phyloP scores from a whole-genome alignment of 2,888 invertebrate species.

The Limnephilus lunatus region DNA sequence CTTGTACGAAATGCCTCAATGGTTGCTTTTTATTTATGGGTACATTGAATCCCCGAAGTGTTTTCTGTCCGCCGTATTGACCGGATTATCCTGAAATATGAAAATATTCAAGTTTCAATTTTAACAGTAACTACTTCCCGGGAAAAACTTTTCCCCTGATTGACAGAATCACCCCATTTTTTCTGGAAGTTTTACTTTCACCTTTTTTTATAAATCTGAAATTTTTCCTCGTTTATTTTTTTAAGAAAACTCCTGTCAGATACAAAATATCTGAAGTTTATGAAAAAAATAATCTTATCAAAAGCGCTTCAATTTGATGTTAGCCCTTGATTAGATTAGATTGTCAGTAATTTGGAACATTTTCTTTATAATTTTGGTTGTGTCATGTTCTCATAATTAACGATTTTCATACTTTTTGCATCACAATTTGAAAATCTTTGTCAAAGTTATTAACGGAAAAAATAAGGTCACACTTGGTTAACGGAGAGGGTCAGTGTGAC shows the following conservation, averaged over 20 bases:
- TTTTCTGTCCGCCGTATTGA: slow-evolving; percentile 45
- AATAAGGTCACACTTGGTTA: background rate
- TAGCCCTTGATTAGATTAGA: background rate
- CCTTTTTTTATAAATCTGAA: background rate
- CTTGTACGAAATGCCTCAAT: background rate
- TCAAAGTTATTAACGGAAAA: background rate
- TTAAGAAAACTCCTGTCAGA: background rate
- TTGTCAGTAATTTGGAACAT: background rate
- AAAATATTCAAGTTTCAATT: slow-evolving; percentile 23
- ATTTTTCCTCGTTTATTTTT: slow-evolving; percentile 14
- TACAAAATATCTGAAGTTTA: background rate
- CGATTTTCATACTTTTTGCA: background rate
- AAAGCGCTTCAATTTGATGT: background rate
- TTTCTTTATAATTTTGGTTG: background rate
- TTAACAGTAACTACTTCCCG: background rate
- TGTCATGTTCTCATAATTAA: background rate
- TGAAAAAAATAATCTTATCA: background rate
- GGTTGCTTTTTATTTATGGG: background rate
- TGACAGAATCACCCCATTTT: background rate
- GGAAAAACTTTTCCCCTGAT: slow-evolving; percentile 12
- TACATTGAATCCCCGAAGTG: slow-evolving; percentile 43
- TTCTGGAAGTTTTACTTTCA: background rate
- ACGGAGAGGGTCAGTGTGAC: background rate
- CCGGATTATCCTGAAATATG: slow-evolving; percentile 40
- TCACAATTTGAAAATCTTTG: background rate